Evolutionary conservation across 2,888 invertebrate genomes (phyloP), one percentile per base, ranked within the genome.

Genomic region (Polia nebulosa): DNA sequence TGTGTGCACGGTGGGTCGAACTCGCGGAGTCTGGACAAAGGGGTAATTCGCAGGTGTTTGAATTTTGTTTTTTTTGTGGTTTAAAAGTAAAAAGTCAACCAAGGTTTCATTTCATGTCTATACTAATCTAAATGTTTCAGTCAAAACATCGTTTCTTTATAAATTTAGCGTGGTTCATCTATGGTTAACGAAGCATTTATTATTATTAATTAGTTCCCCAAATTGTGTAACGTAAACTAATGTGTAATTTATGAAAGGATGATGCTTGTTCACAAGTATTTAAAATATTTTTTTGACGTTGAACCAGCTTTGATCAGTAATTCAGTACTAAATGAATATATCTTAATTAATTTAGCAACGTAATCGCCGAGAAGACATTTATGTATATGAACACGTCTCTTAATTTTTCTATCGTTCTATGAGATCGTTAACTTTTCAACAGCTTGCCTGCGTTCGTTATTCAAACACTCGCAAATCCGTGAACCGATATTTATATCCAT

Each of bases 1-100:
- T 80, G 83, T 84, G 62, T 78, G 86, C 88, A 88, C 87, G 76
- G 81, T 82, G 87, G 76, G 64, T 44, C 44, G 59, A 56, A 44
- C 45, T 67, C 63, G 63, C 71, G n/a, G 34, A 60, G 68, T 76
- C 78, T 81, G 82, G 85, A 85, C 84, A 84, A 83, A 85, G 67
- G 74, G 71, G 52, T 70, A 57, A 55, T 63, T 59, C 20, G 68
- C 82, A 83, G 84, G 84, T 82, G 81, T 51, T 39, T 22, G 2
- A 29, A 36, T 60, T 68, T 61, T 58, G 8, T 25, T 58, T 70
- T 60, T 70, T 34, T 53, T 32, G 32, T n/a, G 49, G 39, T 34
- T 15, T 49, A 34, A 17, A 3, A 6, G 13, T n/a, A n/a, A n/a
- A n/a, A n/a, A n/a, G n/a, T n/a, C n/a, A n/a, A n/a, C n/a, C n/a